Percentiles rank a stretch among this genome's conserved stretches.
Conservation (phyloP, 2,113 vertebrate species). For the Castor canadensis region DNA sequence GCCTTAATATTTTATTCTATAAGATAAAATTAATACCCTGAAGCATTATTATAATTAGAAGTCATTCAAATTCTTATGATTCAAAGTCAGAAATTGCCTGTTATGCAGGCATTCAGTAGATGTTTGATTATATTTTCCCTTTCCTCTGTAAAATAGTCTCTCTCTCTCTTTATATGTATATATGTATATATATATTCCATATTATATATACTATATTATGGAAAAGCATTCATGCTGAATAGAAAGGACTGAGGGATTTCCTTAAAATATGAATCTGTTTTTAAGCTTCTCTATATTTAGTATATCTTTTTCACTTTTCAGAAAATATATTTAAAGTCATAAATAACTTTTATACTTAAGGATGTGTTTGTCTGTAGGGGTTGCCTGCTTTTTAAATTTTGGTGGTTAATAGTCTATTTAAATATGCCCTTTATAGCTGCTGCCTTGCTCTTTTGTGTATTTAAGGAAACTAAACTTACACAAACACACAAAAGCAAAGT, state of each 20-base stretch:
- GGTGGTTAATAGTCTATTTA: conserved; percentile 50
- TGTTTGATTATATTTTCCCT: not conserved
- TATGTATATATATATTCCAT: too few species aligned
- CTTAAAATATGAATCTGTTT: not conserved
- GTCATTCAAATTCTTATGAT: not conserved
- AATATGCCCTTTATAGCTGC: conserved; percentile 28
- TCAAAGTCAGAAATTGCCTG: not conserved
- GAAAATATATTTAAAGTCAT: not conserved
- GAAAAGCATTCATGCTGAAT: not conserved
- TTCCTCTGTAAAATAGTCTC: too few species aligned
- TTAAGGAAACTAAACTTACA: conserved; percentile 41
- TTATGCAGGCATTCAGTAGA: not conserved
- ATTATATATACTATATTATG: too few species aligned
- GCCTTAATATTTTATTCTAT: not conserved
- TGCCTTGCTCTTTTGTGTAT: conserved; percentile 4
- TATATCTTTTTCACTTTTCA: not conserved
- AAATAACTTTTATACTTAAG: not conserved
- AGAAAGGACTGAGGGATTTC: not conserved
- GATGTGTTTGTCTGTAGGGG: not conserved
- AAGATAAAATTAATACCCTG: not conserved
- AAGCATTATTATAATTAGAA: conserved; percentile 4
- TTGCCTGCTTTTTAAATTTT: not conserved
- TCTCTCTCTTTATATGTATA: too few species aligned
- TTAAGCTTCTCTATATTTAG: not conserved
- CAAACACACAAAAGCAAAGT: not conserved